Conservation (phyloP, 2,797 vertebrate species). For the Cichlasoma orientale region DNA sequence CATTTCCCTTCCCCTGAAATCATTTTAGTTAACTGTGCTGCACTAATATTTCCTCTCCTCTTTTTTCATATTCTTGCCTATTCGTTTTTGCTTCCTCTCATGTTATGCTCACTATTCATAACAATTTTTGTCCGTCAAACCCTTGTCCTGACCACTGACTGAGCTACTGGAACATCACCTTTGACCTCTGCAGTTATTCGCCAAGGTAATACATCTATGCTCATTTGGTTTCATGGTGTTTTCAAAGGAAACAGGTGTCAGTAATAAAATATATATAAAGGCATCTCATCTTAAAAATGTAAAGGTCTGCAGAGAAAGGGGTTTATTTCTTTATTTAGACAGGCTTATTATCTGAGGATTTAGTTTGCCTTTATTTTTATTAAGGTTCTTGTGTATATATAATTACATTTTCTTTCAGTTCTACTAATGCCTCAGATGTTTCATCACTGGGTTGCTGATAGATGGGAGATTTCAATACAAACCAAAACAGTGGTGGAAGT, state of each 20-base stretch:
- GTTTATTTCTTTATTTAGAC: conserved; percentile 9
- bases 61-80: conserved; percentile 74
- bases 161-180: conserved; percentile 85
- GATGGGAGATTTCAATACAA: not conserved
- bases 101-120: conserved; percentile 84
- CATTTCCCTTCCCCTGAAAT: conserved; percentile 65
- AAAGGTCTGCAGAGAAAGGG: conserved; percentile 18
- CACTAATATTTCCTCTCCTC: conserved; percentile 81
- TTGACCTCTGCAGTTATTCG: conserved; percentile 84
- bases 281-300: conserved; percentile 23
- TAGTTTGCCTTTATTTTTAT: conserved; percentile 6
- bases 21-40: conserved; percentile 78
- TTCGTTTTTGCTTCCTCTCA: conserved; percentile 82
- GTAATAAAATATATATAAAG: conserved; percentile 14
- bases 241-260: conserved; percentile 54
- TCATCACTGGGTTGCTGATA: conserved; percentile 19
- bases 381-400: not conserved
- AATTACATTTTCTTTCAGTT: conserved; percentile 17
- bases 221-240: conserved; percentile 75
- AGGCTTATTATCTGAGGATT: not conserved
- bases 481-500: conserved; percentile 1
- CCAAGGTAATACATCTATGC: conserved; percentile 84
- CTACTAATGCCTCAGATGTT: conserved; percentile 22
- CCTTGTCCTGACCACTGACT: conserved; percentile 88
- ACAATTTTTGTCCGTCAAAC: conserved; percentile 85